phyloP scores from a whole-genome alignment of 2,113 vertebrate genomes.

The Zosterops japonicus region DNA sequence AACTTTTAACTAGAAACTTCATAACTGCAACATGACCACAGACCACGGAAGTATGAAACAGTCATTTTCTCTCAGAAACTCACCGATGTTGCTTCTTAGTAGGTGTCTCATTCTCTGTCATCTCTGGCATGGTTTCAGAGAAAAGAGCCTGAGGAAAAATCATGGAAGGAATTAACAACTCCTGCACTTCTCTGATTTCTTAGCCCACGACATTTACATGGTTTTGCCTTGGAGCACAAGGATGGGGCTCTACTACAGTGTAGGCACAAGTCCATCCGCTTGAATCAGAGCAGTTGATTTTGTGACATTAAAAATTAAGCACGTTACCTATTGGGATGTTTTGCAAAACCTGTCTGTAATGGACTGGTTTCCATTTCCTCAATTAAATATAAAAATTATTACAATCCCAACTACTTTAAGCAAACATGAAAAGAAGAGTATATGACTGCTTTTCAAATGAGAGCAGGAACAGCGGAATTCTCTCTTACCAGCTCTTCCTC shows the following conservation, averaged over 20 bases:
- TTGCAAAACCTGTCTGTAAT: neutral
- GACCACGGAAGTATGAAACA: neutral
- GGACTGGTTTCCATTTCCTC: neutral
- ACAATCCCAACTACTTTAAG: neutral
- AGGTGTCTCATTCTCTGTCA: conserved; percentile 90
- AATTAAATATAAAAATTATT: neutral
- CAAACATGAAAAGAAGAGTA: neutral
- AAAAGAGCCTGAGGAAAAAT: conserved; percentile 70
- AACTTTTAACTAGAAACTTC: neutral
- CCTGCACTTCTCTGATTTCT: neutral
- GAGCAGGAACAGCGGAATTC: neutral
- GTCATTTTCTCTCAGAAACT: neutral
- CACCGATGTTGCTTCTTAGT: conserved; percentile 88
- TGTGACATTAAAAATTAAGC: neutral
- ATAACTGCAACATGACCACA: fast-evolving
- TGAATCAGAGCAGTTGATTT: neutral
- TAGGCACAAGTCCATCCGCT: neutral
- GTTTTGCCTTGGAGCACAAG: neutral
- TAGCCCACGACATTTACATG: neutral
- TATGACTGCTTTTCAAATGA: neutral
- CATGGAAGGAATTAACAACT: conserved; percentile 4
- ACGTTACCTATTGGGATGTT: fast-evolving
- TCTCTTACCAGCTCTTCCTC: neutral
- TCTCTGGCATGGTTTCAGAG: conserved; percentile 92
- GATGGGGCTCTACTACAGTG: fast-evolving